Base-by-base conservation (phyloP, 2,888 invertebrate species). In the Stenoptilia bipunctidactyla region DNA sequence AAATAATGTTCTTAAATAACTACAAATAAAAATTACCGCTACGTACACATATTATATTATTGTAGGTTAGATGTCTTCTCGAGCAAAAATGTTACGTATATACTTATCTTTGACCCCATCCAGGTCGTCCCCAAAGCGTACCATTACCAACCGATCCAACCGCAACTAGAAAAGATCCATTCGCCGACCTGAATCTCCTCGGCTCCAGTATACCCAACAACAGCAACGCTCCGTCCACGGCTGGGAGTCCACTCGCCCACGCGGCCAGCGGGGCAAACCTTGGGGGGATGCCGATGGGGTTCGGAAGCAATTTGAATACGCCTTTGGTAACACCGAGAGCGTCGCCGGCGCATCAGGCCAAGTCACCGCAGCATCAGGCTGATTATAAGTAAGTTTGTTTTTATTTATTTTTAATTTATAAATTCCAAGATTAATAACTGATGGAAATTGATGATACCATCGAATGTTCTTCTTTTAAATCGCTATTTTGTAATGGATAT, bases 161-260 rank as follows among this genome's bases (percentile, higher is more conserved):
- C 45, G 56, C 85, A 50, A 48, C 80, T 45, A 59, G 80, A 46
- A 75, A 74, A 48, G 93, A 93, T 67, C 91, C 93, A 2, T 93
- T 93, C 63, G 89, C 91, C 1, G 92, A 92, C 58, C 82, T 93
- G 15, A 89, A 88, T 38, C 53, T 66, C 9, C 53, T 73, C 40
- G 68, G 68, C 13, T 49, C 55, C n/a, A 49, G 39, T 15, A 46
- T 61, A 38, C 47, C 34, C 30, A 30, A 30, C 10, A 12, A n/a
- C 10, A 25, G 25, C 9, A 30, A 30, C 10, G 30, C 10, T 30
- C 4, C n/a, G 4, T 30, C 30, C 30, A 30, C 4, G 6, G 20
- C 20, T 20, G 20, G 20, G 8, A 20, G 20, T 20, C 20, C 20
- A 20, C 3, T 20, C 4, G 20, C 4, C 20, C 5, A 25, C 25